These are phyloP conservation scores for Anthonomus grandis DNA, from an alignment of 1,140 invertebrate genomes.

Conservation along the genomic window DNA sequence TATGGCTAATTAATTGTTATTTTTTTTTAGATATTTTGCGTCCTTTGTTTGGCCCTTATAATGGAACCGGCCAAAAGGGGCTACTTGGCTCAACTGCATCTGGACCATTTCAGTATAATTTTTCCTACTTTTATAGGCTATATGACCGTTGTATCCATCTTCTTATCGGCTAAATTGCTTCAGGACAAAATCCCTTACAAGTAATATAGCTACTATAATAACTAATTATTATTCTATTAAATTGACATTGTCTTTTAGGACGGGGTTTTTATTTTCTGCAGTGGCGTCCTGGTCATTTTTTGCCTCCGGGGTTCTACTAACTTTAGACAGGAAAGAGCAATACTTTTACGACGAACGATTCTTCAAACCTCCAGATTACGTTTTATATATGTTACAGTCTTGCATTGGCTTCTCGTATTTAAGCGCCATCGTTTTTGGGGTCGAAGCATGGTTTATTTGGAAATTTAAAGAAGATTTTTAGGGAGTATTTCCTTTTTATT, in stretches of 20 bases:
- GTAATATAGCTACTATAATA: slow-evolving; percentile 1
- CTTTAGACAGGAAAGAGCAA: slow-evolving; percentile 9
- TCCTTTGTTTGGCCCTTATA: slow-evolving; percentile 8
- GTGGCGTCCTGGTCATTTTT: slow-evolving; percentile 10
- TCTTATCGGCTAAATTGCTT: slow-evolving; percentile 13
- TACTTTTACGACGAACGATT: slow-evolving; percentile 11
- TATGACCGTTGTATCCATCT: background rate
- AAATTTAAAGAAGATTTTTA: slow-evolving; percentile 22
- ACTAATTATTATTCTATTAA: background rate
- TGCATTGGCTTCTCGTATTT: slow-evolving; percentile 12
- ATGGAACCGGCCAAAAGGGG: slow-evolving; percentile 21
- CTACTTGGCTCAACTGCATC: slow-evolving; percentile 13
- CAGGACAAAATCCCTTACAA: slow-evolving; percentile 19
- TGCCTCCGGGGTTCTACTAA: slow-evolving; percentile 9
- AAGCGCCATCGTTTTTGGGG: background rate
- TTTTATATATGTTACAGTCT: slow-evolving; percentile 5
- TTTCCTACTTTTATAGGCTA: slow-evolving; percentile 22
- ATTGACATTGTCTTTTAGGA: slow-evolving; percentile 7
- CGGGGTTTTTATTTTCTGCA: slow-evolving; percentile 9
- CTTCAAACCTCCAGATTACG: slow-evolving; percentile 5
- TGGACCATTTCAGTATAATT: slow-evolving; percentile 19
- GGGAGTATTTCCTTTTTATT: too few relatives aligned
- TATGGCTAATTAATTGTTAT: background rate
- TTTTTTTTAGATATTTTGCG: slow-evolving; percentile 18
- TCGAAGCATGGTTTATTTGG: slow-evolving; percentile 12